Base-by-base conservation (phyloP, 2,797 vertebrate genomes). In the Sebastes iracundus region DNA sequence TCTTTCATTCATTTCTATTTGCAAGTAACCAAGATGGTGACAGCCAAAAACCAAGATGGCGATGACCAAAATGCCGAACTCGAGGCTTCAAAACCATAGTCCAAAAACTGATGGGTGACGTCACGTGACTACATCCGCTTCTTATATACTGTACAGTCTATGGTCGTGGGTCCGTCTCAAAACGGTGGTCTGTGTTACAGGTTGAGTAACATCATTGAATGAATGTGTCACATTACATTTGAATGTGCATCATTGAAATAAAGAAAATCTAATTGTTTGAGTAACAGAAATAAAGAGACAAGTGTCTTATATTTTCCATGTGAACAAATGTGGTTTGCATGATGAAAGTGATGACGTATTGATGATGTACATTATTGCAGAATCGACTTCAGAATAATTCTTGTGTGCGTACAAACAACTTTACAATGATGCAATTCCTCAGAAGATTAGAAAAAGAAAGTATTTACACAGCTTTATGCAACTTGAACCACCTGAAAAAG, bases 401-500 rank as follows among this genome's bases (percentile, higher is more conserved):
- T 49, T 27, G 22, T 46, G 9, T 49, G 10, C 28, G 7, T 61
- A 30, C 70, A 75, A 78, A 80, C 46, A 80, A 69, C 13, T 23
- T 11, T 4, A 8, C 23, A 25, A 28, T 70, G 14, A 52, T 18
- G 56, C 66, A 63, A 8, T 72, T 84, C 10, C 53, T 30, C 16
- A 3, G 38, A 23, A 67, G 53, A 69, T 56, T 27, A 9, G 25
- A n/a, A 13, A 61, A 32, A 61, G 1, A 65, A 75, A 64, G 62
- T 61, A 52, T 69, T 74, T 65, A 79, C 38, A 60, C 27, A n/a
- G 25, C 16, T 28, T 14, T 2, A 4, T 38, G 32, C 12, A 79
- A 77, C 49, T 23, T 46, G 22, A 72, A 76, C 68, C 56, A 74
- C 58, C 56, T 52, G 64, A 67, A 68, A 64, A 28, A 67, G 16